Percentiles rank a stretch among this genome's conserved stretches.
phyloP scores from a whole-genome alignment of 1,140 invertebrate species.

The Nymphalis io region DNA sequence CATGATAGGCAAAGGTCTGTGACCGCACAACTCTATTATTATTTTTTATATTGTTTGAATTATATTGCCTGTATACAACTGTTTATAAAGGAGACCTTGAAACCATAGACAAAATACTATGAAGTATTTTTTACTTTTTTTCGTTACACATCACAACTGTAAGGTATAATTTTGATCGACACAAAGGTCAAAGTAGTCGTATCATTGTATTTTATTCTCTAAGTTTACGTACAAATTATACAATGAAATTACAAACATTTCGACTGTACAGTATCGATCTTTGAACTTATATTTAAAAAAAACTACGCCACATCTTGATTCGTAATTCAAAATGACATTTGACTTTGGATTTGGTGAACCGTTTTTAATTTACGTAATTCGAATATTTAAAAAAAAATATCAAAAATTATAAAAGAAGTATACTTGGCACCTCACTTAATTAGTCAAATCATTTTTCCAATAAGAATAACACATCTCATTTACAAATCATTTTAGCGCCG shows the following conservation, averaged over 20 bases:
- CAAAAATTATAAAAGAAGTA: neutral
- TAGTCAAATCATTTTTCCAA: neutral
- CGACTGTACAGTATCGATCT: neutral
- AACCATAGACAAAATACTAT: no score
- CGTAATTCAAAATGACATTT: slow-evolving; percentile 17
- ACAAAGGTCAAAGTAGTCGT: no score
- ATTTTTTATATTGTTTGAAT: no score
- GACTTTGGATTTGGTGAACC: slow-evolving; percentile 31
- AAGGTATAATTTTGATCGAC: no score
- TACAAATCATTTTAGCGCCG: neutral
- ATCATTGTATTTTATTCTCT: no score
- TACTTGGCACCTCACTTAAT: slow-evolving; percentile 40
- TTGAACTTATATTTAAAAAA: neutral
- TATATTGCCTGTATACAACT: no score
- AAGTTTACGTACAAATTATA: no score
- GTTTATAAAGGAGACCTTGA: no score
- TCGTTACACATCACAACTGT: no score
- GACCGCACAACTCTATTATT: no score
- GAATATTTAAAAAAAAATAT: neutral
- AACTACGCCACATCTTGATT: slow-evolving; percentile 45
- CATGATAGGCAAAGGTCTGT: no score
- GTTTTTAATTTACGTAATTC: neutral
- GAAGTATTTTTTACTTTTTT: no score
- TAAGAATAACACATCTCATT: neutral
- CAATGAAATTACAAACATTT: neutral